Base-by-base conservation (phyloP, 2,888 invertebrate genomes). In the Dynastes tityus region DNA sequence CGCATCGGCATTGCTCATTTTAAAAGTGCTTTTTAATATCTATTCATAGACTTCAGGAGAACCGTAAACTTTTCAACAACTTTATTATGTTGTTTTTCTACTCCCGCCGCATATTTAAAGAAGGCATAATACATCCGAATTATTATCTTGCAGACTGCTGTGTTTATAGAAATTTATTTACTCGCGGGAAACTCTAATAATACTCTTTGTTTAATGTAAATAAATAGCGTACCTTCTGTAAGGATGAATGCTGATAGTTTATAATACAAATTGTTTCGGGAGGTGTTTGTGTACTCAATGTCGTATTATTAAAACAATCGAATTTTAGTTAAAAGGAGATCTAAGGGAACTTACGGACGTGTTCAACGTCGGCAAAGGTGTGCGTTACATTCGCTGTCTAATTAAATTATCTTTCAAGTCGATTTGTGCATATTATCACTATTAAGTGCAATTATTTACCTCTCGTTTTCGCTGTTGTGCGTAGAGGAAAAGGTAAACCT, bases 121-220 rank as follows among this genome's bases (percentile, higher is more conserved):
- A 74, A 61, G 45, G 37, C 55, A 74, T 74, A 74, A 74, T 74
- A 74, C 73, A 61, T 61, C 61, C 73, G 73, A 74, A 74, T 74
- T 74, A 74, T 74, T 63, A 74, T 74, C 73, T 74, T 74, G 63
- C 58, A 55, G 73, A 74, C 73, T 74, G 61, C 61, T 61, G 73
- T 61, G 73, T 74, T 74, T 74, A 74, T n/a, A 74, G 73, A 61
- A 74, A 74, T 74, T 74, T 74, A 74, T 74, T 74, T 74, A 74
- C 73, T 74, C 73, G 73, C 73, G 73, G 73, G 40, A 74, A 61
- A 74, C 73, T 74, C 73, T 74, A 74, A 74, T 74, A 74, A 74
- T 61, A 74, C 63, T 29, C 68, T 74, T 74, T 74, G 73, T 61
- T 74, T 61, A 74, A 74, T 61, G 61, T 74, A 74, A 74, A 74